These are phyloP conservation scores for Myanophis thanlyinensis DNA, from an alignment of 2,113 vertebrate species.

Conservation along the genomic window DNA sequence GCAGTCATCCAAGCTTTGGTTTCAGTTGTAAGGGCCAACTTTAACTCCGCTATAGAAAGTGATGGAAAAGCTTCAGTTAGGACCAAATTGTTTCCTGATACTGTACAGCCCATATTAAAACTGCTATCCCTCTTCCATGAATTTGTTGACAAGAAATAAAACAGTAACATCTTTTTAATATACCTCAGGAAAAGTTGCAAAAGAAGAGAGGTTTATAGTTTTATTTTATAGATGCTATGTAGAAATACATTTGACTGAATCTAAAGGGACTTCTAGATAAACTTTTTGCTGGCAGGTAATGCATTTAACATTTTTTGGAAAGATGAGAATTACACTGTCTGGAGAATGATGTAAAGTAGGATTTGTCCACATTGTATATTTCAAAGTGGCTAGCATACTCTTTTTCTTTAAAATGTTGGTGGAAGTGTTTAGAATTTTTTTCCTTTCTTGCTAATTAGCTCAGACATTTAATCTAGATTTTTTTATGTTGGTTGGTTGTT, in stretches of 20 bases:
- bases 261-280: neutral
- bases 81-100: neutral
- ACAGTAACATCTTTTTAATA: neutral
- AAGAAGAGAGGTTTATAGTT: neutral
- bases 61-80: neutral
- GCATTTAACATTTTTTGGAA: neutral
- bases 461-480: neutral
- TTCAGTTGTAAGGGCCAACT: constrained; percentile 84
- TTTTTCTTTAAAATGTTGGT: neutral
- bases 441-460: neutral
- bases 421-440: neutral
- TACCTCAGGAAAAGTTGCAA: neutral
- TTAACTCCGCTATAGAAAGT: constrained; percentile 79
- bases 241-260: neutral
- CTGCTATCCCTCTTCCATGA: neutral
- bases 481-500: no score
- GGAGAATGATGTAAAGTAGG: neutral
- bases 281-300: neutral
- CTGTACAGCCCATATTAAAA: neutral
- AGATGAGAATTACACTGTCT: neutral
- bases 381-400: neutral
- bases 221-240: neutral
- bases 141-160: neutral
- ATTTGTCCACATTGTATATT: neutral
- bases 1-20: constrained; percentile 88